A percentile compares a stretch with the other conserved stretches of the same genome.
Conservation (phyloP, 37 sponge, comb jelly and placozoan genomes). For the Beroe forskalii region DNA sequence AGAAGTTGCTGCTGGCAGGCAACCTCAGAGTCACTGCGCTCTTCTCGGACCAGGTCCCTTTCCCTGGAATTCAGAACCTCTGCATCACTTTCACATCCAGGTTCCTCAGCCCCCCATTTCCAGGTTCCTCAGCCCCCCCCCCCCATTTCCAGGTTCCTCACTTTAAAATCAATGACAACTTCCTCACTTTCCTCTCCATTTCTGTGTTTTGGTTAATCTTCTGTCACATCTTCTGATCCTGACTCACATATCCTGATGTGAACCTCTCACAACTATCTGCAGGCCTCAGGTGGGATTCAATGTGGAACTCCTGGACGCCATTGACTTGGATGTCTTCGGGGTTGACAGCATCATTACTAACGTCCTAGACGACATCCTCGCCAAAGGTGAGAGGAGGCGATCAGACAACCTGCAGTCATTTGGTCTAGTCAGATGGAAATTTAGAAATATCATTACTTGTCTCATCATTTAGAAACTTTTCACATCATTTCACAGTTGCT, state of each 20-base stretch:
- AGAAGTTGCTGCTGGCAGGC: neutral
- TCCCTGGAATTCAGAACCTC: conserved; percentile 11
- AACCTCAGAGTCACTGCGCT: neutral
- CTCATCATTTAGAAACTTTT: neutral
- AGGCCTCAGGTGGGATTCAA: conserved; percentile 9
- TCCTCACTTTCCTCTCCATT: too few species aligned
- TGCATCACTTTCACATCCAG: conserved; percentile 10
- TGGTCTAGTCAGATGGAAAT: neutral
- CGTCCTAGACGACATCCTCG: neutral
- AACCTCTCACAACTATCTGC: too few species aligned
- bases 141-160: too few species aligned
- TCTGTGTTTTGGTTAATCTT: too few species aligned
- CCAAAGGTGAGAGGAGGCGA: conserved; percentile 12
- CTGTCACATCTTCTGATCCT: too few species aligned
- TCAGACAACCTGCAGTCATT: neutral
- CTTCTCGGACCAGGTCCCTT: conserved; percentile 28
- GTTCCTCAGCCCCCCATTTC: neutral
- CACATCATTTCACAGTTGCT: too few species aligned
- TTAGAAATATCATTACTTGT: neutral
- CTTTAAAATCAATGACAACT: too few species aligned
- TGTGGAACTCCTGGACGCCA: conserved; percentile 23
- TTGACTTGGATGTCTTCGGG: neutral
- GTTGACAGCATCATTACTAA: neutral
- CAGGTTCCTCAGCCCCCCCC: too few species aligned
- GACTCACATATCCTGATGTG: too few species aligned